Conservation (phyloP, 2,113 vertebrate species). For the Panthera uncia region DNA sequence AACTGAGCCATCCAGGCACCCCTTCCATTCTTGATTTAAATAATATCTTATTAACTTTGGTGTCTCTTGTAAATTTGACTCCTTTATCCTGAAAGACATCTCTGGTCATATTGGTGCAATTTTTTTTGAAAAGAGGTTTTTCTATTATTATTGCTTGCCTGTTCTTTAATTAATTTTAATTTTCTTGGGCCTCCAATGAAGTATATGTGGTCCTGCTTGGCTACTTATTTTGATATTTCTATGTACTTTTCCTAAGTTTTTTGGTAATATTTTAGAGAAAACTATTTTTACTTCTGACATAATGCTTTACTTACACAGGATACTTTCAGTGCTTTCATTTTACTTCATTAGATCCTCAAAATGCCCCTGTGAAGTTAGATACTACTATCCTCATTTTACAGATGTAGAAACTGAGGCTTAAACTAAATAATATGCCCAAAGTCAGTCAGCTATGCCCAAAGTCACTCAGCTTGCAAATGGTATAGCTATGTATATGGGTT, state of each 20-base stretch:
- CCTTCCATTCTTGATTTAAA: not conserved
- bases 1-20: no score
- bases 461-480: not conserved
- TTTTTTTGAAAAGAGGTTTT: not conserved
- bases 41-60: not conserved
- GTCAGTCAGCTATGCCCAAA: not conserved
- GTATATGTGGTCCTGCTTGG: not conserved
- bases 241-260: not conserved
- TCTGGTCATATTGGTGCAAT: not conserved
- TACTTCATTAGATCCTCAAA: constrained; percentile 5
- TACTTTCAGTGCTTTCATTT: constrained; percentile 17
- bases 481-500: not conserved
- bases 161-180: not conserved
- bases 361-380: not conserved
- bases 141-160: not conserved
- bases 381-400: not conserved
- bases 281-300: not conserved
- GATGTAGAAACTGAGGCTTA: not conserved
- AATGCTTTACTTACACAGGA: not conserved
- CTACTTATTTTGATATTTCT: not conserved
- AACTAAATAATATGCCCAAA: not conserved
- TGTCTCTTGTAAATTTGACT: not conserved
- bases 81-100: not conserved
- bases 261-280: not conserved
- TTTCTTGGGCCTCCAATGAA: not conserved